phyloP scores from a whole-genome alignment of 2,888 invertebrate species.

The Trissolcus brochymenae region DNA sequence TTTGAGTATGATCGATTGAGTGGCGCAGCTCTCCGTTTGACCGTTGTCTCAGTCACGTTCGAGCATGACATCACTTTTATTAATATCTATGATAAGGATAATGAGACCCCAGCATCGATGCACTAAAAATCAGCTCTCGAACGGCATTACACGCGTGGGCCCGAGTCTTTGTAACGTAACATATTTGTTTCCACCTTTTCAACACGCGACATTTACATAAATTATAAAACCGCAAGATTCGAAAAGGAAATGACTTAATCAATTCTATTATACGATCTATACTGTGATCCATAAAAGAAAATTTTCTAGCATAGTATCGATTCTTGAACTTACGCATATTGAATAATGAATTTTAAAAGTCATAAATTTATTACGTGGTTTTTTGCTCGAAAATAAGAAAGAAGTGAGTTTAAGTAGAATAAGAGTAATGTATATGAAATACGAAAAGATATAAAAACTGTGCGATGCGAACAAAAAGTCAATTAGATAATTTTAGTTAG shows the following conservation, averaged over 20 bases:
- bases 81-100: conserved; percentile 57
- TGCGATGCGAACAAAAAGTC: neutral
- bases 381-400: no score
- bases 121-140: conserved; percentile 28
- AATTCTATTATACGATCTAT: conserved; percentile 6
- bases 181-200: conserved; percentile 16
- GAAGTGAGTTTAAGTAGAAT: no score
- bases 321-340: neutral
- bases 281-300: neutral
- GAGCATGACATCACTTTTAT: conserved; percentile 56
- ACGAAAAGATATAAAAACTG: neutral
- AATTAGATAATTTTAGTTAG: conserved; percentile 8
- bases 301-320: neutral
- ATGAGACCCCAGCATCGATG: conserved; percentile 48
- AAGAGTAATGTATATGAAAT: neutral
- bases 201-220: conserved; percentile 34
- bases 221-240: conserved; percentile 19
- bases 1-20: conserved; percentile 49
- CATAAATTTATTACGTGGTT: neutral
- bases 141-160: conserved; percentile 27
- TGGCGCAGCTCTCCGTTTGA: conserved; percentile 30
- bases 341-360: neutral
- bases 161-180: conserved; percentile 30
- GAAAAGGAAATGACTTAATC: conserved; percentile 38
- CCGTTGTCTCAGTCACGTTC: conserved; percentile 38